Percentiles rank a stretch among this genome's conserved stretches.
phyloP scores from a whole-genome alignment of 1,140 invertebrate genomes.

The Aphelinus atriplicis region DNA sequence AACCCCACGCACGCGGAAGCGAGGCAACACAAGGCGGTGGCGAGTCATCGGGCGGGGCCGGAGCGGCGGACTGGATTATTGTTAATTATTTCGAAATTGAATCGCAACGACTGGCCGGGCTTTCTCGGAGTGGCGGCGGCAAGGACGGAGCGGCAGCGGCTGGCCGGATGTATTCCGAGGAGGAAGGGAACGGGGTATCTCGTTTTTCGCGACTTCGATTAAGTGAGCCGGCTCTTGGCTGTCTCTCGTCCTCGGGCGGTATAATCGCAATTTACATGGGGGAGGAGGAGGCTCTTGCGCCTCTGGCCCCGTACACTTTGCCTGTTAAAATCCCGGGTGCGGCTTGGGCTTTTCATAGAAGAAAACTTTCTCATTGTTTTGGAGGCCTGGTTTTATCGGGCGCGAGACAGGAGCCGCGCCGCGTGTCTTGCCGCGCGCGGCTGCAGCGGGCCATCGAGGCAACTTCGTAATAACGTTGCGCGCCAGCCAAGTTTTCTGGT shows the following conservation, averaged over 20 bases:
- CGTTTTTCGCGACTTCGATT: neutral
- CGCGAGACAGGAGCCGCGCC: neutral
- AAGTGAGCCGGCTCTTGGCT: neutral
- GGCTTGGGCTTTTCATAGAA: conserved; percentile 3
- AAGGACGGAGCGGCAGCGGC: no score
- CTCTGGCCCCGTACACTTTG: neutral
- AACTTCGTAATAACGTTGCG: conserved; percentile 29
- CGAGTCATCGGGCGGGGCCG: neutral
- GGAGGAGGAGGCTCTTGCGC: no score
- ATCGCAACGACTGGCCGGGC: conserved; percentile 14
- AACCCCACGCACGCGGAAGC: neutral
- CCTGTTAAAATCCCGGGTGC: conserved; percentile 4
- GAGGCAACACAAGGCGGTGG: neutral
- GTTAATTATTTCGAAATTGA: conserved; percentile 32
- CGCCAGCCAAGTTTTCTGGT: conserved; percentile 16
- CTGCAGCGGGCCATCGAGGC: neutral
- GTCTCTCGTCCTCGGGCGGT: neutral
- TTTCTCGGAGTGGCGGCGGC: neutral
- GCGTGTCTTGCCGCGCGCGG: neutral
- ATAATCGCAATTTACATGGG: conserved; percentile 30
- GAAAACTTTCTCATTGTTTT: conserved; percentile 31
- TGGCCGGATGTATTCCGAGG: no score
- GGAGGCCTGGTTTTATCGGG: neutral
- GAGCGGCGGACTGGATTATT: conserved; percentile 14
- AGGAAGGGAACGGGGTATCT: no score